A percentile compares a stretch with the other conserved stretches of the same genome.
These are phyloP conservation scores for Sialis lutaria DNA, from an alignment of 2,888 invertebrate genomes.

Conservation along the genomic window DNA sequence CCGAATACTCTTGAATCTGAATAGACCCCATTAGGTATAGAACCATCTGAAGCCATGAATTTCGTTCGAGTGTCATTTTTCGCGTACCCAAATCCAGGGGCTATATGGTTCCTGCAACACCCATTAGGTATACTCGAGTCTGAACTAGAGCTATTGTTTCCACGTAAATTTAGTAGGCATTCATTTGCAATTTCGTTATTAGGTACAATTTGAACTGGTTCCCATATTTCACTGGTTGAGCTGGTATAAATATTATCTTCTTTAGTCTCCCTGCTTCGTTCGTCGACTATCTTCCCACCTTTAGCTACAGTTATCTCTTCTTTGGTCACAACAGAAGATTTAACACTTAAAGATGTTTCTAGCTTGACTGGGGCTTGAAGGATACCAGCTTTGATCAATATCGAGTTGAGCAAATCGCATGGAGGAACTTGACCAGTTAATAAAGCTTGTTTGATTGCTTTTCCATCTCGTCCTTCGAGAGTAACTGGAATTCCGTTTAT, in stretches of 20 bases:
- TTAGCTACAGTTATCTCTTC: conserved; percentile 52
- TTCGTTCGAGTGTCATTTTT: too few relatives aligned
- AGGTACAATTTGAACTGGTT: conserved; percentile 28
- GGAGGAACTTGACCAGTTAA: conserved; percentile 52
- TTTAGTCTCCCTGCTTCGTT: conserved; percentile 48
- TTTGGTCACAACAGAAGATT: conserved; percentile 49
- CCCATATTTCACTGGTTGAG: conserved; percentile 47
- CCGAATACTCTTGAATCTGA: too few relatives aligned
- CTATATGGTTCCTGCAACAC: neutral
- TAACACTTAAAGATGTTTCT: conserved; percentile 52
- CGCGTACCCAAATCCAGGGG: too few relatives aligned
- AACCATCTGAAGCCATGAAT: neutral
- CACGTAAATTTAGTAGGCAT: neutral
- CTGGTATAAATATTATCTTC: conserved; percentile 53
- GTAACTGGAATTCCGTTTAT: conserved; percentile 54
- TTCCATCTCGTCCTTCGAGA: conserved; percentile 47
- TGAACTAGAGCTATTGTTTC: neutral
- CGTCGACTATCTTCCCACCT: conserved; percentile 50
- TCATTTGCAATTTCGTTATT: conserved; percentile 1
- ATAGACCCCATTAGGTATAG: too few relatives aligned
- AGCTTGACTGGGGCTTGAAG: conserved; percentile 48
- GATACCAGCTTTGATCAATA: conserved; percentile 46
- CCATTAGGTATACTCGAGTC: neutral
- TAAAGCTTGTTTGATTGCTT: conserved; percentile 47
- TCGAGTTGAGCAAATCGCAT: conserved; percentile 49